phyloP scores from a whole-genome alignment of 1,140 invertebrate species.

The Drosophila busckii region DNA sequence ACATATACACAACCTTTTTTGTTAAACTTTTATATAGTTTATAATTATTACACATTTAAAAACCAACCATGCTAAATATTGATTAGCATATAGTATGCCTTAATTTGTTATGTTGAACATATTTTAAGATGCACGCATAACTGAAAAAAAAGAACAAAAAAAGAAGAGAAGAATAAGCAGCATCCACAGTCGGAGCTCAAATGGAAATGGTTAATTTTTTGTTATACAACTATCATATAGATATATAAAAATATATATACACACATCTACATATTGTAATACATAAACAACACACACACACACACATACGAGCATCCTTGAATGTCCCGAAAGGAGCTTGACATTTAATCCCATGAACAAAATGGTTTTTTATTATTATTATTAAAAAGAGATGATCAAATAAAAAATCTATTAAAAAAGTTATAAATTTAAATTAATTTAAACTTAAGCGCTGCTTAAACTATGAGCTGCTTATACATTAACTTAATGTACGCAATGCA shows the following conservation, averaged over 20 bases:
- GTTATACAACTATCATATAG: slow-evolving; percentile 65
- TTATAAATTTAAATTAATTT: slow-evolving; percentile 5
- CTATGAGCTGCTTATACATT: slow-evolving; percentile 15
- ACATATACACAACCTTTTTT: slow-evolving; percentile 27
- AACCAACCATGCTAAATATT: slow-evolving; percentile 7
- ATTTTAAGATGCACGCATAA: slow-evolving; percentile 37
- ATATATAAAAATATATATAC: slow-evolving; percentile 37
- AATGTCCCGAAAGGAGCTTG: slow-evolving; percentile 26
- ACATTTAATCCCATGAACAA: slow-evolving; percentile 62
- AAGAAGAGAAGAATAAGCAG: slow-evolving; percentile 12
- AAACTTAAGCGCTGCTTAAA: slow-evolving; percentile 14
- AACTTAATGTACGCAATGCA: too few relatives aligned
- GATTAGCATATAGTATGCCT: slow-evolving; percentile 8
- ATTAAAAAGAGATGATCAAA: slow-evolving; percentile 49
- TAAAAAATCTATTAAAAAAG: slow-evolving; percentile 51
- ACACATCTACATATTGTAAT: slow-evolving; percentile 47
- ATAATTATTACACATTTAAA: slow-evolving; percentile 21
- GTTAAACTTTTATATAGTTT: slow-evolving; percentile 60
- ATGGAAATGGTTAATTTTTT: slow-evolving; percentile 50
- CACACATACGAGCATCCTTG: slow-evolving; percentile 34
- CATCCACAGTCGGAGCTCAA: too few relatives aligned
- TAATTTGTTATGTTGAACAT: slow-evolving; percentile 45
- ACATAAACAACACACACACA: slow-evolving; percentile 38
- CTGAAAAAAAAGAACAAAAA: slow-evolving; percentile 27
- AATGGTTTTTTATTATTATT: slow-evolving; percentile 65